phyloP scores from a whole-genome alignment of 2,888 invertebrate genomes.

The Thecocarcelia acutangulata region DNA sequence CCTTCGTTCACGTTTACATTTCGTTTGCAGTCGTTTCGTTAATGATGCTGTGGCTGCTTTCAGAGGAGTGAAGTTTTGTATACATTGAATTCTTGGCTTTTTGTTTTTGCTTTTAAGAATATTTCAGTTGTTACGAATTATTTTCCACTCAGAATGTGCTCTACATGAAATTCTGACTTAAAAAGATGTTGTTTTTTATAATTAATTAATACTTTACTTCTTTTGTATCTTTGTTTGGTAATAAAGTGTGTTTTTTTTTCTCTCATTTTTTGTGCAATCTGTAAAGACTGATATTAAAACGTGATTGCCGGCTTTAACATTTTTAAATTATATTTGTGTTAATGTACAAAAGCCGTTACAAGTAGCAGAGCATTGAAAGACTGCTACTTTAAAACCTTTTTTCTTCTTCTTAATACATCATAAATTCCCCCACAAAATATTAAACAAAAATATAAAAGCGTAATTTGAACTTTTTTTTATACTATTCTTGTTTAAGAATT shows the following conservation, averaged over 20 bases:
- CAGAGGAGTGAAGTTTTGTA: constrained; percentile 68
- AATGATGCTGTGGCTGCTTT: constrained; percentile 44
- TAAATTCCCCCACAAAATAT: no score
- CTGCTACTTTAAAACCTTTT: no score
- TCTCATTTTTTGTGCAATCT: no score
- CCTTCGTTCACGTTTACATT: constrained; percentile 77
- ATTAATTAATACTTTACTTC: constrained; percentile 66
- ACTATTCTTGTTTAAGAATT: no score
- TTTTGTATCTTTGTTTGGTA: constrained; percentile 56
- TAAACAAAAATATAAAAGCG: no score
- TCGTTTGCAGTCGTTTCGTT: constrained; percentile 68
- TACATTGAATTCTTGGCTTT: constrained; percentile 47
- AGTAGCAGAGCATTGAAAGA: constrained; percentile 9
- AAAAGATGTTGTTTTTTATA: constrained; percentile 61
- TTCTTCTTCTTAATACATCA: no score
- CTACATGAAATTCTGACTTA: constrained; percentile 36
- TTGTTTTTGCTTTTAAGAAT: constrained; percentile 65
- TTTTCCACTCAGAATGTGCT: constrained; percentile 32
- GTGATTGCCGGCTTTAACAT: constrained; percentile 54
- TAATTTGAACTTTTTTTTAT: no score
- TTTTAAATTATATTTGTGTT: constrained; percentile 29
- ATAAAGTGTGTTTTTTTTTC: constrained; percentile 21
- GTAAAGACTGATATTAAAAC: constrained; percentile 60
- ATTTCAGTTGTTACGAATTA: no score
- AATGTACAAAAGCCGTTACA: background rate